Percentiles rank a stretch among this genome's conserved stretches.
Evolutionary conservation across 2,888 invertebrate species (phyloP).

Genomic region (Beris morrisii): DNA sequence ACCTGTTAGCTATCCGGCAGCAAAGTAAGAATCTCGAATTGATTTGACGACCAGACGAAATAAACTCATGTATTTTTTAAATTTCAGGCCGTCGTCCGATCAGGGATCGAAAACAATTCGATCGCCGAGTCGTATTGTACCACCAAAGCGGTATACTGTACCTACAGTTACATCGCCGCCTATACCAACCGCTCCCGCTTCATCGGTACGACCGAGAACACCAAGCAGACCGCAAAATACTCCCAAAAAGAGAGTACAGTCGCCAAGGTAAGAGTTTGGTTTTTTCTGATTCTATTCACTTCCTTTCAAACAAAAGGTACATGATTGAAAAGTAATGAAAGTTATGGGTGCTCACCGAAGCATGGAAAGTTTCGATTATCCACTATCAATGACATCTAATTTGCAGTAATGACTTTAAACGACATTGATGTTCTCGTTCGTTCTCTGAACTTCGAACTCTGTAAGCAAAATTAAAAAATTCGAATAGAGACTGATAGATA

Average conservation of each 20-base stretch:
- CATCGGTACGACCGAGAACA: slow-evolving; percentile 37
- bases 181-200: slow-evolving; percentile 33
- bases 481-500: too few relatives aligned
- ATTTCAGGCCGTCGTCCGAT: slow-evolving; percentile 42
- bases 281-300: neutral
- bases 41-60: neutral
- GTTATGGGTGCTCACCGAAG: too few relatives aligned
- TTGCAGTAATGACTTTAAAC: too few relatives aligned
- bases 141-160: slow-evolving; percentile 54
- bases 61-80: neutral
- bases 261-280: slow-evolving; percentile 49
- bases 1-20: slow-evolving; percentile 56
- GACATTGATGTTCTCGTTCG: too few relatives aligned
- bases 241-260: slow-evolving; percentile 53
- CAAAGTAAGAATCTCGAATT: slow-evolving; percentile 49
- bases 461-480: too few relatives aligned
- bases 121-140: slow-evolving; percentile 55
- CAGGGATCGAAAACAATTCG: slow-evolving; percentile 48
- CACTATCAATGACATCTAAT: too few relatives aligned
- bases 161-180: slow-evolving; percentile 39
- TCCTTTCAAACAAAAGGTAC: neutral
- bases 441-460: too few relatives aligned
- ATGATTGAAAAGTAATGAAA: neutral
- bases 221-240: slow-evolving; percentile 44
- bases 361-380: neutral